phyloP scores from a whole-genome alignment of 92 coral and sea anemone species.

The Metridium senile region DNA sequence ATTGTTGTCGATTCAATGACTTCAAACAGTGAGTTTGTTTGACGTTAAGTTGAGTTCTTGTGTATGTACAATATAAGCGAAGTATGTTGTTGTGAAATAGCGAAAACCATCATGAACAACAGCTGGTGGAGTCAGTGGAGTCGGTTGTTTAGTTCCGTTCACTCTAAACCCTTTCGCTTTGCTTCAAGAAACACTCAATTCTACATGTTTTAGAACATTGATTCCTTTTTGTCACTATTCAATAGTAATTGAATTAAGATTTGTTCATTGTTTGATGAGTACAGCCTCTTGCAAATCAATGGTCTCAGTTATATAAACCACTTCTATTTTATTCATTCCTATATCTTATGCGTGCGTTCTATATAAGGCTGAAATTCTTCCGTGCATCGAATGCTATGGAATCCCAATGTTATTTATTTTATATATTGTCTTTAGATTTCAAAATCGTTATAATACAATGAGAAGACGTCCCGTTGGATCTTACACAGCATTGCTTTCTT shows the following conservation, averaged over 20 bases:
- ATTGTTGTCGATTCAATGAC: not conserved
- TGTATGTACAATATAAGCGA: not conserved
- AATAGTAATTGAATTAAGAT: not conserved
- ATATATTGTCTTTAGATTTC: not conserved
- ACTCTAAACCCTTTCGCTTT: not conserved
- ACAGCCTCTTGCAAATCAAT: not conserved
- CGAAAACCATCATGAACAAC: not conserved
- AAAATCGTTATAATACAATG: conserved; percentile 5
- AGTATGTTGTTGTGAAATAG: not conserved
- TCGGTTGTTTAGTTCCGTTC: conserved; percentile 2
- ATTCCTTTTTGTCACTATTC: not conserved
- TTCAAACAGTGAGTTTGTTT: not conserved
- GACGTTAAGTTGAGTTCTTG: not conserved
- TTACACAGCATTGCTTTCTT: not conserved
- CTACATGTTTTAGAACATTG: not conserved
- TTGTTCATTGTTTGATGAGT: not conserved
- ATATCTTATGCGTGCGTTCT: not conserved
- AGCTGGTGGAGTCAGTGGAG: conserved; percentile 8
- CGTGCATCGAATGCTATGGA: not conserved
- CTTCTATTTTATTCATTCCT: not conserved
- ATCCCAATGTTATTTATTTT: not conserved
- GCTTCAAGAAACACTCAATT: not conserved
- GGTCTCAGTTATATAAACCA: not conserved
- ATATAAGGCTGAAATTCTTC: not conserved
- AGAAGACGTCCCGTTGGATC: conserved; percentile 1